These are phyloP conservation scores for Linepithema humile DNA, from an alignment of 1,140 invertebrate species.

Conservation along the genomic window DNA sequence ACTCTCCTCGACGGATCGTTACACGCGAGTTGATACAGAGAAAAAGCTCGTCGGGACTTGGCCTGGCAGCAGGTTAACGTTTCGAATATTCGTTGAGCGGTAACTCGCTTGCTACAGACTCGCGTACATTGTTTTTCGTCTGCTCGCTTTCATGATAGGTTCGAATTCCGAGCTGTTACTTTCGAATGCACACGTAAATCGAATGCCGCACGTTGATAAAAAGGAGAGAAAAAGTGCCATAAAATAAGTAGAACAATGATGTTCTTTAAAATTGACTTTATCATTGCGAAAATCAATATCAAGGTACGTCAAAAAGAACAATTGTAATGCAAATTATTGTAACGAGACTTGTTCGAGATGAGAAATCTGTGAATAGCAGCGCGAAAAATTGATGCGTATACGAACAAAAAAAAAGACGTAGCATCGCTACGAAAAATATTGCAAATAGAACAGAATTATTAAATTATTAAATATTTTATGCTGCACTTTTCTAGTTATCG, in stretches of 20 bases:
- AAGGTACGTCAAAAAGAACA: background rate
- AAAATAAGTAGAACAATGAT: background rate
- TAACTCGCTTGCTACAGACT: constrained; percentile 22
- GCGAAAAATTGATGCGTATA: background rate
- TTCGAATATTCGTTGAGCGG: constrained; percentile 37
- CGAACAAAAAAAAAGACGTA: background rate
- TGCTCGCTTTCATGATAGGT: constrained; percentile 24
- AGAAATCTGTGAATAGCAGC: background rate
- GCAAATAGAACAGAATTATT: constrained; percentile 2
- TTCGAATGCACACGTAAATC: constrained; percentile 38
- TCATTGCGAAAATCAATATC: background rate
- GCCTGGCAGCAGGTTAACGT: background rate
- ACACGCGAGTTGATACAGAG: constrained; percentile 35
- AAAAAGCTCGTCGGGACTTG: constrained; percentile 36
- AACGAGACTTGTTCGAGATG: background rate
- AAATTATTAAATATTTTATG: background rate
- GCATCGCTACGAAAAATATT: background rate
- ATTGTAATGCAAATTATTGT: background rate
- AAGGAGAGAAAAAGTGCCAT: too few relatives aligned
- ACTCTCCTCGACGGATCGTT: constrained; percentile 54
- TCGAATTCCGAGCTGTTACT: constrained; percentile 31
- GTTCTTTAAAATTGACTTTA: background rate
- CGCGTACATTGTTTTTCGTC: constrained; percentile 27
- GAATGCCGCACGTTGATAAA: background rate
- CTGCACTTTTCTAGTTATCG: background rate